Conservation (phyloP, 2,888 invertebrate species). For the Latrodectus elegans region DNA sequence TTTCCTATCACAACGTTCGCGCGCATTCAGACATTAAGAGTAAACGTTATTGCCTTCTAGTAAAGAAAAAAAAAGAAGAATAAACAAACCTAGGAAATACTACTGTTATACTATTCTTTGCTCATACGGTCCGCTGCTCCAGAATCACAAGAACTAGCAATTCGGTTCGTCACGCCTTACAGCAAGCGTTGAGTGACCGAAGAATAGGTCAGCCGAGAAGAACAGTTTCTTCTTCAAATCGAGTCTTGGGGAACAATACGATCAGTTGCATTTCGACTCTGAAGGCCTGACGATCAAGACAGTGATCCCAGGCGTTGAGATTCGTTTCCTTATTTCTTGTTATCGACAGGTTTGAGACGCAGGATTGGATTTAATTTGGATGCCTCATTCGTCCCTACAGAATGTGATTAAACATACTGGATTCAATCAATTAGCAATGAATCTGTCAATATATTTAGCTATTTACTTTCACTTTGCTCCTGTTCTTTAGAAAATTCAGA, state of each 20-base stretch:
- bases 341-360: too few relatives aligned
- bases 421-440: too few relatives aligned
- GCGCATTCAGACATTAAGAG: neutral
- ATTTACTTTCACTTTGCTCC: too few relatives aligned
- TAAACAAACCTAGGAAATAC: constrained; percentile 28
- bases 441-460: too few relatives aligned
- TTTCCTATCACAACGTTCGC: neutral
- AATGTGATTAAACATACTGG: too few relatives aligned
- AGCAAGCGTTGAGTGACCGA: constrained; percentile 60
- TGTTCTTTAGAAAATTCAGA: too few relatives aligned
- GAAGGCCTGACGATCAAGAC: neutral
- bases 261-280: constrained; percentile 1
- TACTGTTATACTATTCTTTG: constrained; percentile 35
- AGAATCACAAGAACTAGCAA: constrained; percentile 22
- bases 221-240: constrained; percentile 45
- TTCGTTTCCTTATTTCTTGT: too few relatives aligned
- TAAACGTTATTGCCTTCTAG: constrained; percentile 6
- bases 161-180: constrained; percentile 27
- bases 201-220: constrained; percentile 59
- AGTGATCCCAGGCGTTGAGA: too few relatives aligned
- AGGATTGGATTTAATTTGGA: too few relatives aligned
- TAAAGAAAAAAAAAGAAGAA: constrained; percentile 3
- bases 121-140: constrained; percentile 35
- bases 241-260: constrained; percentile 22
- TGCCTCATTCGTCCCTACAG: too few relatives aligned